These are phyloP conservation scores for Hofmannophila pseudospretella DNA, from an alignment of 2,888 invertebrate species.

Conservation along the genomic window DNA sequence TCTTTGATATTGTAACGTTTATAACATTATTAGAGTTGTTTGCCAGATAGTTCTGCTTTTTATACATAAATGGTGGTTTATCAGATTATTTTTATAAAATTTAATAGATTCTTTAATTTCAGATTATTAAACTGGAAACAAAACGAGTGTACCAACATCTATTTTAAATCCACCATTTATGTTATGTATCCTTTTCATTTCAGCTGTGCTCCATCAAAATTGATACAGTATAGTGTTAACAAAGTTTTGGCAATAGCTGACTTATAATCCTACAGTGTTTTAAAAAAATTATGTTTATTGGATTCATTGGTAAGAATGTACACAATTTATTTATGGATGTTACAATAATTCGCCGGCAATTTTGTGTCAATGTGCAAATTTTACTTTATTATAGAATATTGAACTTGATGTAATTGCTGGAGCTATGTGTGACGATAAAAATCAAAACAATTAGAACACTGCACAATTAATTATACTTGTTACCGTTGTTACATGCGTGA, in stretches of 20 bases:
- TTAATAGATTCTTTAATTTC: no score
- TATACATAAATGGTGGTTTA: conserved; percentile 50
- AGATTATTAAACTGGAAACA: no score
- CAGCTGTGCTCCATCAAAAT: conserved; percentile 44
- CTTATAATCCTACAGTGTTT: conserved; percentile 32
- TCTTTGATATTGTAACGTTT: no score
- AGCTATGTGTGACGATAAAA: no score
- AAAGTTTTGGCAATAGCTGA: conserved; percentile 34
- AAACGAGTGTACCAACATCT: background rate
- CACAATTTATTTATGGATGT: conserved; percentile 48
- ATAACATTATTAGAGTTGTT: conserved; percentile 19
- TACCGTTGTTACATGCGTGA: no score
- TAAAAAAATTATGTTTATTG: conserved; percentile 40
- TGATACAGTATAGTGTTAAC: conserved; percentile 39
- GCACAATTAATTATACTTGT: no score
- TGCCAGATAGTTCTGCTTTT: conserved; percentile 47
- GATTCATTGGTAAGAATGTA: conserved; percentile 57
- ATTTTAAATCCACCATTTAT: conserved; percentile 44
- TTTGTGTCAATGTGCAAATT: conserved; percentile 17
- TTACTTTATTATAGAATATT: no score
- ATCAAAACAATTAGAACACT: no score
- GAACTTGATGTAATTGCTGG: no score
- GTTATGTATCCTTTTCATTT: conserved; percentile 44
- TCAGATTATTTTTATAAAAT: no score
- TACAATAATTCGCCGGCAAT: conserved; percentile 25